Evolutionary conservation across 2,113 vertebrate genomes (phyloP), one percentile per base, ranked within the genome.

Genomic region (Atractosteus spatula): DNA sequence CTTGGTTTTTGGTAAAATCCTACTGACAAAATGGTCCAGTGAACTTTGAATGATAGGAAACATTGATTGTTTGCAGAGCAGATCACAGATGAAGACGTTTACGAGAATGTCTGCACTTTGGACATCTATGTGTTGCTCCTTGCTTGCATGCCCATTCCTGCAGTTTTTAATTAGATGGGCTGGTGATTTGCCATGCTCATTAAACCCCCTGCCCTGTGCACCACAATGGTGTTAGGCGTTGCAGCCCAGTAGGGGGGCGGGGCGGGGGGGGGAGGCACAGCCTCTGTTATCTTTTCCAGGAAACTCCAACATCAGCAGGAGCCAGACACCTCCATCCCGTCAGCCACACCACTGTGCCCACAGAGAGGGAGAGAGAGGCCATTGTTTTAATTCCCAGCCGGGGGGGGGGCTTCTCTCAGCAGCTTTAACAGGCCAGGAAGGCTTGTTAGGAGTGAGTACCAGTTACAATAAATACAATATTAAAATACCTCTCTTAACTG

Each of bases 391-490:
- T 13, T n/a, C 29, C 8, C 13, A 8, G 62, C 29, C 70, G 16
- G 43, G 47, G 16, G 54, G 43, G 63, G n/a, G 42, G 44, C 62
- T 42, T 71, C 56, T 51, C 55, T 41, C 59, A 67, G 16, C 81
- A 78, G 56, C 73, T 80, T 47, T 73, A 84, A 83, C 81, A 71
- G 56, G 69, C 43, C 61, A 80, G 79, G 77, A 83, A 77, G 73
- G 76, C 82, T 77, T 82, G 81, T 82, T 77, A 67, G 69, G 67
- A 77, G n/a, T 62, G 76, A 77, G 79, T 73, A 70, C 62, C 74
- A 62, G 55, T 74, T 55, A 72, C 44, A 77, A 77, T 75, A 75
- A 79, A 73, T 73, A 45, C 41, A 68, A 55, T 54, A 62, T 55
- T 70, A 70, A 77, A 62, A 13, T 29, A 41, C 55, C 44, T 61